Evolutionary conservation across 2,888 invertebrate genomes (phyloP).

Genomic region (Oscheius sp.): DNA sequence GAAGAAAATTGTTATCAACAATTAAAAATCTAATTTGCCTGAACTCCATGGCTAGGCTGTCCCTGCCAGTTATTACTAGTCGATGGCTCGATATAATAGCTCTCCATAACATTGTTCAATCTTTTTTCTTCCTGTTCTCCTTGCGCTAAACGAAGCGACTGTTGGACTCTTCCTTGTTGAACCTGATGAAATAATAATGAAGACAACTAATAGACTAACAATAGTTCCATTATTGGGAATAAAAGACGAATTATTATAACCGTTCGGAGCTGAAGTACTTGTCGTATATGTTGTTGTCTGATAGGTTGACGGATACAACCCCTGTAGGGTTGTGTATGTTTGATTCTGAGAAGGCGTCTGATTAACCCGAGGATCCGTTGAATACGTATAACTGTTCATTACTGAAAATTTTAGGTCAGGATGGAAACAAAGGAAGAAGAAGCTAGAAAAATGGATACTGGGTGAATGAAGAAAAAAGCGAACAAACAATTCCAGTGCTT

Average conservation of each 20-base stretch:
- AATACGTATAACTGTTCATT: slow-evolving; percentile 53
- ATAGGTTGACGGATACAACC: slow-evolving; percentile 40
- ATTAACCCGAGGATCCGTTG: slow-evolving; percentile 47
- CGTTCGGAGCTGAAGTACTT: slow-evolving; percentile 35
- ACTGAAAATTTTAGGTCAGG: slow-evolving; percentile 18
- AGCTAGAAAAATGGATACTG: too few relatives aligned
- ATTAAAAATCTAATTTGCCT: not conserved
- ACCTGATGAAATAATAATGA: not conserved
- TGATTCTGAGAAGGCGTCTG: slow-evolving; percentile 40
- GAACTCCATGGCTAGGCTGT: slow-evolving; percentile 1
- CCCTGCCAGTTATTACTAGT: slow-evolving; percentile 1
- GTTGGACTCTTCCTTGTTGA: slow-evolving; percentile 14
- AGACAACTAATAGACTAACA: not conserved
- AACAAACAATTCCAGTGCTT: too few relatives aligned
- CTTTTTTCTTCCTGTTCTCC: slow-evolving; percentile 4
- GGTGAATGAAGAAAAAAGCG: too few relatives aligned
- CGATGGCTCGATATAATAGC: slow-evolving; percentile 4
- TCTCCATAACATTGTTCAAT: not conserved
- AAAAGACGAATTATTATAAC: slow-evolving; percentile 27
- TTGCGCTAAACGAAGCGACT: slow-evolving; percentile 16
- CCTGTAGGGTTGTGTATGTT: not conserved
- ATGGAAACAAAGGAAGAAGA: too few relatives aligned
- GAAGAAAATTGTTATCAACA: not conserved
- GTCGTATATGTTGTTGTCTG: slow-evolving; percentile 45
- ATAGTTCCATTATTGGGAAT: slow-evolving; percentile 23